Conservation (phyloP, 2,113 vertebrate species). For the Macroglossus sobrinus region DNA sequence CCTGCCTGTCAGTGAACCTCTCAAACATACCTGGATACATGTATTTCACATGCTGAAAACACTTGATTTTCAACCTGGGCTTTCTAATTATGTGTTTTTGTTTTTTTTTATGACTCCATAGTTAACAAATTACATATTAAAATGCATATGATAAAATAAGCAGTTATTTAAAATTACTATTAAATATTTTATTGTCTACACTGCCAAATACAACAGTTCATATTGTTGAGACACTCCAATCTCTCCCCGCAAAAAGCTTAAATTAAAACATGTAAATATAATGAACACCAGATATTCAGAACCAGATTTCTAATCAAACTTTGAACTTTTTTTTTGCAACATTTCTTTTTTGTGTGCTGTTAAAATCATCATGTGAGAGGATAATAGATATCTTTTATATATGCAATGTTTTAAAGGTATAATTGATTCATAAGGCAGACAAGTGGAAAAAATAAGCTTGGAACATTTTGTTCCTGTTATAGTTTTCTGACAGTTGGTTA, state of each 20-base stretch:
- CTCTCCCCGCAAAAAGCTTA: not conserved
- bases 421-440: slow-evolving; percentile 45
- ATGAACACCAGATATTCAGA: not conserved
- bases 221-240: not conserved
- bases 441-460: not conserved
- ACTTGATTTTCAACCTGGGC: not conserved
- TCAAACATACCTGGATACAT: not conserved
- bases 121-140: not conserved
- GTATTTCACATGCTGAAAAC: not conserved
- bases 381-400: slow-evolving; percentile 49
- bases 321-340: not conserved
- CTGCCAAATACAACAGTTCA: not conserved
- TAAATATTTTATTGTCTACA: not conserved
- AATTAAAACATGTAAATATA: not conserved
- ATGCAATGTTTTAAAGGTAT: not conserved
- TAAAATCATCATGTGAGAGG: not conserved
- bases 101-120: not conserved
- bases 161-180: not conserved
- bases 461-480: not conserved
- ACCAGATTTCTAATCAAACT: not conserved
- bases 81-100: not conserved
- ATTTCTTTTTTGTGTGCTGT: not conserved
- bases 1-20: not conserved
- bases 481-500: not conserved
- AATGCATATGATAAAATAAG: not conserved